Evolutionary conservation across 2,888 invertebrate species (phyloP).

Genomic region (Cryptophagus acutangulus): DNA sequence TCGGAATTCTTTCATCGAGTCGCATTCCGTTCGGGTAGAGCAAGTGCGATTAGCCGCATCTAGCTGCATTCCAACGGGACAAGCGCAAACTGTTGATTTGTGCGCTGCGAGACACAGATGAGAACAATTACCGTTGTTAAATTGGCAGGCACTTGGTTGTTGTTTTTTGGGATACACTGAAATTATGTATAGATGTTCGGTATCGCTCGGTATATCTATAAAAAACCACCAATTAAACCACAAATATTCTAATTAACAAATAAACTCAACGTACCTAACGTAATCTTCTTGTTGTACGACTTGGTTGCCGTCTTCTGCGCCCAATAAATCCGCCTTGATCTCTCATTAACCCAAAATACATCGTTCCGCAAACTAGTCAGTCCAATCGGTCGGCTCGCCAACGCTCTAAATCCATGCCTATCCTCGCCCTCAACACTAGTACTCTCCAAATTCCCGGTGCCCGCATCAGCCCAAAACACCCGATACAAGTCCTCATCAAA

Average conservation of each 20-base stretch:
- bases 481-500: conserved; percentile 57
- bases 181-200: conserved; percentile 49
- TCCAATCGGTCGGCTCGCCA: conserved; percentile 50
- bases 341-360: conserved; percentile 64
- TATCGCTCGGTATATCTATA: conserved; percentile 35
- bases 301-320: conserved; percentile 49
- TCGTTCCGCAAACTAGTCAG: conserved; percentile 59
- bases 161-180: conserved; percentile 46
- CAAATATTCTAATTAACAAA: conserved; percentile 2
- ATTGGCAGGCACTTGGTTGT: conserved; percentile 55
- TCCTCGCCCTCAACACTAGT: conserved; percentile 55
- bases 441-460: conserved; percentile 60
- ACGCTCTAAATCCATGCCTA: conserved; percentile 42
- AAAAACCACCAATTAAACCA: too few species aligned
- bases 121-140: conserved; percentile 62
- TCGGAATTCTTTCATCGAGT: conserved; percentile 40
- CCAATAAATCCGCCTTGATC: conserved; percentile 58
- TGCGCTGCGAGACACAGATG: conserved; percentile 63
- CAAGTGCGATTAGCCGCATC: conserved; percentile 56
- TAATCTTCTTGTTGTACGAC: conserved; percentile 42
- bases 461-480: conserved; percentile 65
- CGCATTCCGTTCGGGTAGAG: conserved; percentile 50
- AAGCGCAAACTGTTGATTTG: conserved; percentile 50
- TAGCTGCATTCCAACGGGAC: conserved; percentile 63
- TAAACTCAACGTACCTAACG: conserved; percentile 39